Evolutionary conservation across 2,888 invertebrate species (phyloP).

Genomic region (Dasypolia templi): DNA sequence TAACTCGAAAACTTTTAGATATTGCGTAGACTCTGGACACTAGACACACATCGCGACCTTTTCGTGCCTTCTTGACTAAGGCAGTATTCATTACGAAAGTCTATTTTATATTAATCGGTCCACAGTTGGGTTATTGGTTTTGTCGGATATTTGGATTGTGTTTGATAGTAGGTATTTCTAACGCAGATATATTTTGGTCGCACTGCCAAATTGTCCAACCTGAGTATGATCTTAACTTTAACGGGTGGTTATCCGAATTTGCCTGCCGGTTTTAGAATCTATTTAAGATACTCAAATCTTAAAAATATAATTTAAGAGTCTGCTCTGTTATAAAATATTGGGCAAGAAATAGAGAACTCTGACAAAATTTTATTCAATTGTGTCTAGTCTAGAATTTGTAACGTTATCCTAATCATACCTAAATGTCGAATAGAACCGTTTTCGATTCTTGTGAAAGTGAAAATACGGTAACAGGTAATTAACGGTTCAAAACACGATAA

Average conservation of each 20-base stretch:
- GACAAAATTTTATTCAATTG: conserved; percentile 14
- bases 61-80: conserved; percentile 7
- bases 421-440: conserved; percentile 10
- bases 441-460: no score
- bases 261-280: not conserved
- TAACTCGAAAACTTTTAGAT: not conserved
- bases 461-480: no score
- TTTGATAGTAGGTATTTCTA: not conserved
- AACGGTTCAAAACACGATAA: no score
- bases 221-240: not conserved
- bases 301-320: conserved; percentile 12
- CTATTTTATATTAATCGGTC: not conserved
- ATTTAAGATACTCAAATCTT: not conserved
- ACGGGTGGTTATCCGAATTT: not conserved
- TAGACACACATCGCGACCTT: not conserved
- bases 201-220: not conserved
- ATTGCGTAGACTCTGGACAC: conserved; percentile 12
- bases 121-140: not conserved
- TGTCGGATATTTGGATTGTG: not conserved
- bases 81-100: conserved; percentile 24
- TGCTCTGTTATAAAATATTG: not conserved
- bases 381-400: conserved; percentile 17
- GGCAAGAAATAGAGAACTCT: conserved; percentile 3
- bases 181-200: not conserved
- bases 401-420: conserved; percentile 19